Evolutionary conservation across 2,888 invertebrate species (phyloP), one percentile per base, ranked within the genome.

Genomic region (Agrochola circellaris): DNA sequence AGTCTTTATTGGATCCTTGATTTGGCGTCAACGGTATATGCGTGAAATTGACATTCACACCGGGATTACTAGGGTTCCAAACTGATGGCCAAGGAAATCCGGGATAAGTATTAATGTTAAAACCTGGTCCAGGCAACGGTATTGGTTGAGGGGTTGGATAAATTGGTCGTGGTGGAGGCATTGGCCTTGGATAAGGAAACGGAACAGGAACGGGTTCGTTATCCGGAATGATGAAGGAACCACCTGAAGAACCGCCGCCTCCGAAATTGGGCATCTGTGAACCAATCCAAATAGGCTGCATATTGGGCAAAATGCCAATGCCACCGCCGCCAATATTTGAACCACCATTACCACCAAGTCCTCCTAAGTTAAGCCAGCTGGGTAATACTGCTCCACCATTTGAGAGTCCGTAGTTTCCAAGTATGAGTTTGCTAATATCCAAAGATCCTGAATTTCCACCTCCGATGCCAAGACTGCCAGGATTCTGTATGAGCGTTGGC

Each of bases 401-500:
- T 34, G 72, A 51, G 8, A 73, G n/a, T 42, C 67, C 67, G 23
- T 56, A 58, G 30, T 77, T 78, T 42, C 70, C 66, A 20, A 76
- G 15, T 38, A 81, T 70, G 13, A 77, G 65, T 15, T 68, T 77
- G 26, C 45, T 73, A 42, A 79, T 60, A 68, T 75, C 76, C 17
- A 75, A 48, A 15, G 66, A n/a, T 23, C 42, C 83, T 38, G 38
- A 6, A 70, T 54, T 78, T 68, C 60, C 74, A 56, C 61, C 66
- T 38, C 54, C 77, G 2, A 58, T 38, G 13, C 67, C 67, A 42
- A 79, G 15, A 42, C 68, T 30, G 15, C 48, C 71, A 61, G 83
- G 81, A 65, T 78, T 86, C 48, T 77, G 75, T 11, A 86, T 72
- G 20, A 83, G 72, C 13, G 81, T 86, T 38, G 86, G 75, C 56